Base-by-base conservation (phyloP, 2,888 invertebrate genomes). In the Acleris emargana region DNA sequence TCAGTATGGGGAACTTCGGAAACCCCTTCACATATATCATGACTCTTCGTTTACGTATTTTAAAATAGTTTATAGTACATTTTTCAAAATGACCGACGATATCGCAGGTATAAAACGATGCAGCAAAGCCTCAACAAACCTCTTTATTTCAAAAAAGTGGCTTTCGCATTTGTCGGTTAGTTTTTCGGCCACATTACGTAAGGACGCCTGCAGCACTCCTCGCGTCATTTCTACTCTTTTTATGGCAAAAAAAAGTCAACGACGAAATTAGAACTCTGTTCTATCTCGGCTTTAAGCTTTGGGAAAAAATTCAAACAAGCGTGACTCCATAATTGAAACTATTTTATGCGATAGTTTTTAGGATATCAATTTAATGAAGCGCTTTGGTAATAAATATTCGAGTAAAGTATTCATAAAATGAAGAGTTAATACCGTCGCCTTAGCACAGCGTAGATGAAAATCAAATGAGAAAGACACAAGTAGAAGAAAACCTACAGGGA, bases 131-230 rank as follows among this genome's bases (percentile, higher is more conserved):
- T 17, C 17, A 2, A 45, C 45, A 16, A 45, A 17, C n/a, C 47
- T 62, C 22, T 53, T 45, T 50, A 32, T 52, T 60, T 52, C 22
- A 45, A 18, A 52, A 22, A 20, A 13, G 38, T 38, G 42, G 25
- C 16, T 25, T 28, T 28, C 17, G 9, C n/a, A 25, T 45, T 11
- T 7, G 51, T 43, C n/a, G 73, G 71, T 72, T 71, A 76, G 77
- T 79, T 80, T 81, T 77, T 75, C 73, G 67, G 47, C 75, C 77
- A 78, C 79, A 79, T 81, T 78, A 79, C 25, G 58, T 64, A 53
- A 17, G 60, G 55, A 68, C 70, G 67, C 71, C 69, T 72, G 71
- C 75, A 70, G 76, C 73, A 68, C 71, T 75, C 69, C 61, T 73
- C 68, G 57, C 70, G 58, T 64, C 70, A 69, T 77, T 75, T 72